These are phyloP conservation scores for Scolanthus callimorphus DNA, from an alignment of 92 coral and sea anemone genomes.

Conservation along the genomic window DNA sequence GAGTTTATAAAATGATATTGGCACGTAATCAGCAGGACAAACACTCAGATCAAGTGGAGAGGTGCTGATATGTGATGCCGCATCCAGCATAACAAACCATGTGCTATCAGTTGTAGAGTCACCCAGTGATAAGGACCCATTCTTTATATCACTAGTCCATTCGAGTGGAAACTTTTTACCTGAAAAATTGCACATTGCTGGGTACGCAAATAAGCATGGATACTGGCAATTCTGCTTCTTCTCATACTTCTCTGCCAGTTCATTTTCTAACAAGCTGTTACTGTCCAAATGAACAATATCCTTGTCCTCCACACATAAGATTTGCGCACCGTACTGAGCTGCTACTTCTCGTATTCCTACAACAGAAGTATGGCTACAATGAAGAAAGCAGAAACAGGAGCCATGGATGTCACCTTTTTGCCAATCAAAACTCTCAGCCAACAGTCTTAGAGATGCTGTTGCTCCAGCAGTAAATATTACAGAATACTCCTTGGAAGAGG, in stretches of 20 bases:
- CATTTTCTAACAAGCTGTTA: too few relatives aligned
- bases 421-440: conserved; percentile 88
- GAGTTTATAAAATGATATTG: conserved; percentile 92
- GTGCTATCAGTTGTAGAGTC: conserved; percentile 1
- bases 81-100: conserved; percentile 93
- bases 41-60: conserved; percentile 64
- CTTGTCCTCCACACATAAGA: conserved; percentile 51
- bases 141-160: conserved; percentile 51
- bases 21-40: conserved; percentile 77
- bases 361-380: conserved; percentile 90
- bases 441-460: conserved; percentile 68
- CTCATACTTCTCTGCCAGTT: not conserved
- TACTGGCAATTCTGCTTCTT: not conserved
- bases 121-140: conserved; percentile 11
- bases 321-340: conserved; percentile 44
- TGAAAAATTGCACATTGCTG: conserved; percentile 96
- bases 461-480: conserved; percentile 91
- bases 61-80: conserved; percentile 89
- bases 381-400: conserved; percentile 67
- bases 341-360: conserved; percentile 92
- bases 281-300: conserved; percentile 13
- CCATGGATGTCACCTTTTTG: conserved; percentile 1
- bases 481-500: conserved; percentile 67
- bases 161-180: conserved; percentile 82
- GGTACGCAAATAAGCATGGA: conserved; percentile 76